A percentile compares a stretch with the other conserved stretches of the same genome.
Conservation (phyloP, 2,797 vertebrate species). For the Propithecus deckenii region DNA sequence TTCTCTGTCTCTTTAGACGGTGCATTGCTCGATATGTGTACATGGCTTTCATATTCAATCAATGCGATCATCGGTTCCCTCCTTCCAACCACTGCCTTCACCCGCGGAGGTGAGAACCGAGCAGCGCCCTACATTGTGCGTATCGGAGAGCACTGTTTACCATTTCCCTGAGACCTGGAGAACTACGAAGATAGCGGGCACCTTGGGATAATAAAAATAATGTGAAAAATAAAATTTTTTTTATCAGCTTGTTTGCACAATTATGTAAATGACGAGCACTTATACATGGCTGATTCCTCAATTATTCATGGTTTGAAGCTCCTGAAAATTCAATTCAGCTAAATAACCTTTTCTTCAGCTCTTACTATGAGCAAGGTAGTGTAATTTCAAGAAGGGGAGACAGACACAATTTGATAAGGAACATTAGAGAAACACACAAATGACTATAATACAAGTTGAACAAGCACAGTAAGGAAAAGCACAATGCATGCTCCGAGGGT, state of each 20-base stretch:
- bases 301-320: slow-evolving; percentile 73
- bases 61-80: slow-evolving; percentile 7
- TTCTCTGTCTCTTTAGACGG: slow-evolving; percentile 39
- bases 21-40: slow-evolving; percentile 31
- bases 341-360: slow-evolving; percentile 66
- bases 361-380: slow-evolving; percentile 26
- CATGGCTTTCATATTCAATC: slow-evolving; percentile 50
- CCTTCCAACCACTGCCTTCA: background rate
- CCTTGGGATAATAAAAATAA: slow-evolving; percentile 57
- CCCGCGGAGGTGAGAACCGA: background rate
- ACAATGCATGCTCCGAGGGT: accelerated
- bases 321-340: slow-evolving; percentile 73
- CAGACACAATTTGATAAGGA: background rate
- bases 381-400: slow-evolving; percentile 23
- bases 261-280: slow-evolving; percentile 72
- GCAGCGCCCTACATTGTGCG: background rate
- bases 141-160: background rate
- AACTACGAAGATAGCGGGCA: background rate
- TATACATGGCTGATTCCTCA: slow-evolving; percentile 70
- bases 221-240: slow-evolving; percentile 5
- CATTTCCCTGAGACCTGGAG: background rate
- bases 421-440: background rate
- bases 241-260: slow-evolving; percentile 72
- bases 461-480: background rate
- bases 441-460: background rate